A percentile compares a stretch with the other conserved stretches of the same genome.
Evolutionary conservation across 2,888 invertebrate genomes (phyloP).

Genomic region (Petrolisthes manimaculis): DNA sequence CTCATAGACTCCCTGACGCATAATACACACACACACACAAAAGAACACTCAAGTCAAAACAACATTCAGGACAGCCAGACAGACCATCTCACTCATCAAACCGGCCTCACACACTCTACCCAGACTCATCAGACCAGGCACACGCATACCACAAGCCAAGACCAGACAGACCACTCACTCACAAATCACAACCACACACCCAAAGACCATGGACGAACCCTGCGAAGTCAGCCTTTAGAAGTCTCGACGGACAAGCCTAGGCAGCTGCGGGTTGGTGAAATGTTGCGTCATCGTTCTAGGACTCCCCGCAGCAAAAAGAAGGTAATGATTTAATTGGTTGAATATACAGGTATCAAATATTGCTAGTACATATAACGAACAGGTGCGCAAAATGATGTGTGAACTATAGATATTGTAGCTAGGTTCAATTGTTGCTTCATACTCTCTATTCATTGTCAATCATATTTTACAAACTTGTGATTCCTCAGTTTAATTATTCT

Average conservation of each 20-base stretch:
- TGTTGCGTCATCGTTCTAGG: conserved; percentile 17
- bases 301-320: conserved; percentile 9
- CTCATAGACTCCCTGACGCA: neutral
- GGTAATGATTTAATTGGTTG: neutral
- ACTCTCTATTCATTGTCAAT: too few relatives aligned
- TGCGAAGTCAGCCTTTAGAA: neutral
- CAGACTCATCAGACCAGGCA: neutral
- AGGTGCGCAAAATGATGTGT: too few relatives aligned
- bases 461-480: too few relatives aligned
- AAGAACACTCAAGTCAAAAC: neutral
- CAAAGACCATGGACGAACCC: neutral
- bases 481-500: too few relatives aligned
- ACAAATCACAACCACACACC: too few relatives aligned
- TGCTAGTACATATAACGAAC: too few relatives aligned
- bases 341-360: too few relatives aligned
- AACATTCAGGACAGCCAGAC: neutral
- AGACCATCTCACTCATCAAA: neutral
- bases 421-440: too few relatives aligned
- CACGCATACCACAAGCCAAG: neutral
- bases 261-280: conserved; percentile 7
- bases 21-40: conserved; percentile 7
- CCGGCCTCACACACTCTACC: neutral
- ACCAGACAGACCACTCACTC: neutral
- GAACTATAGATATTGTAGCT: too few relatives aligned
- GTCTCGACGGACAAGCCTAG: neutral